Conservation (phyloP, 2,113 vertebrate species). For the Ceyx margarethae region DNA sequence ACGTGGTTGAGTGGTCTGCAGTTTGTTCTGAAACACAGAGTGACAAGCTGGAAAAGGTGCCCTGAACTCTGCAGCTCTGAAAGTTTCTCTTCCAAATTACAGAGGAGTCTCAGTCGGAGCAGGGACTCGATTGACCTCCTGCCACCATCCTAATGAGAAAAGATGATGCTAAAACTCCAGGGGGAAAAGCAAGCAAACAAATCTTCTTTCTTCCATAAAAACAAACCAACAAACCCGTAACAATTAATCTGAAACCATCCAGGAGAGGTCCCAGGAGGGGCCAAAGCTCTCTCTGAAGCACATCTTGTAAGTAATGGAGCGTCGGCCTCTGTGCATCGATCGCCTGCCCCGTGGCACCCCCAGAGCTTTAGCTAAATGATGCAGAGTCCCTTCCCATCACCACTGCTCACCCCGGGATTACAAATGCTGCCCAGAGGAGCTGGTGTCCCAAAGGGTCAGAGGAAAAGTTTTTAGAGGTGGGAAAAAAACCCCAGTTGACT, state of each 20-base stretch:
- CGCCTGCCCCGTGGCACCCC: not conserved
- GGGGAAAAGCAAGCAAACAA: conserved; percentile 18
- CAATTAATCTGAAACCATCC: not conserved
- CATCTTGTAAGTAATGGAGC: not conserved
- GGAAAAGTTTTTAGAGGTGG: not conserved
- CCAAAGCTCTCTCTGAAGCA: not conserved
- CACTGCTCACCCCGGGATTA: fast-evolving
- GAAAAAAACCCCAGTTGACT: fast-evolving
- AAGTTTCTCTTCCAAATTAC: not conserved
- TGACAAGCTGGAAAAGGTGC: not conserved
- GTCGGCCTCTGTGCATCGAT: not conserved
- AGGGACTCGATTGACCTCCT: conserved; percentile 35
- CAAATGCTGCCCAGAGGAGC: not conserved
- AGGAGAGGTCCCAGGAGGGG: not conserved
- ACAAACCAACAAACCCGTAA: conserved; percentile 6
- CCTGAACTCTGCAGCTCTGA: not conserved
- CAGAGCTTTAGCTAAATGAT: not conserved
- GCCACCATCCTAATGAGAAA: conserved; percentile 55
- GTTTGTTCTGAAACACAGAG: not conserved
- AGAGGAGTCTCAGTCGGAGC: not conserved
- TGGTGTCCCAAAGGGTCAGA: not conserved
- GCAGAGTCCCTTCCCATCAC: not conserved
- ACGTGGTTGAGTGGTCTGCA: not conserved
- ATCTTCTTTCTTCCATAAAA: not conserved
- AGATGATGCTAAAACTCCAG: conserved; percentile 30